phyloP scores from a whole-genome alignment of 2,797 vertebrate genomes.

The Erethizon dorsatum region DNA sequence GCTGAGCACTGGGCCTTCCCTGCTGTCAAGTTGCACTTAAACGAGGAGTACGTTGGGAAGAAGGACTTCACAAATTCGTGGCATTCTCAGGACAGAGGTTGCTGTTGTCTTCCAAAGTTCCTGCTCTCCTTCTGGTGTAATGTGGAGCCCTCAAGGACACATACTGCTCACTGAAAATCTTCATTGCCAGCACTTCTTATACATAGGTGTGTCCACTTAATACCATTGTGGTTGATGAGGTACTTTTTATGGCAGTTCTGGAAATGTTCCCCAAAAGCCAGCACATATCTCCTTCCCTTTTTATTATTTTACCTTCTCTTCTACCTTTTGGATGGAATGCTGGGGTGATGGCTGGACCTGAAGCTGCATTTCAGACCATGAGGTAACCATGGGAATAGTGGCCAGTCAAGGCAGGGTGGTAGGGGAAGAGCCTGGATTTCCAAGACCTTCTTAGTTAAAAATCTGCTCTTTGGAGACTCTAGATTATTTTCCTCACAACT shows the following conservation, averaged over 20 bases:
- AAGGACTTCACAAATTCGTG: neutral
- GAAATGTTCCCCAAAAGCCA: neutral
- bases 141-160: neutral
- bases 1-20: neutral
- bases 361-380: neutral
- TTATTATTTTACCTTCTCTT: neutral
- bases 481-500: neutral
- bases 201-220: neutral
- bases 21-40: neutral
- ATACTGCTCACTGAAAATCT: neutral
- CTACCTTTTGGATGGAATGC: neutral
- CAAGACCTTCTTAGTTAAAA: neutral
- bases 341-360: neutral
- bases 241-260: neutral
- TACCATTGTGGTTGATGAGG: neutral
- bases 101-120: neutral
- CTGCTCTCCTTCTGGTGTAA: neutral
- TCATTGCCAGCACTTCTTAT: neutral
- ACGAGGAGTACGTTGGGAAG: neutral
- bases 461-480: neutral
- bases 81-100: neutral
- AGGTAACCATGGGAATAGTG: neutral
- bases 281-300: neutral
- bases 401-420: neutral
- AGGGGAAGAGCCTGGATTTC: neutral